Conservation (phyloP, 2,113 vertebrate species). For the Lampris megalopsis region DNA sequence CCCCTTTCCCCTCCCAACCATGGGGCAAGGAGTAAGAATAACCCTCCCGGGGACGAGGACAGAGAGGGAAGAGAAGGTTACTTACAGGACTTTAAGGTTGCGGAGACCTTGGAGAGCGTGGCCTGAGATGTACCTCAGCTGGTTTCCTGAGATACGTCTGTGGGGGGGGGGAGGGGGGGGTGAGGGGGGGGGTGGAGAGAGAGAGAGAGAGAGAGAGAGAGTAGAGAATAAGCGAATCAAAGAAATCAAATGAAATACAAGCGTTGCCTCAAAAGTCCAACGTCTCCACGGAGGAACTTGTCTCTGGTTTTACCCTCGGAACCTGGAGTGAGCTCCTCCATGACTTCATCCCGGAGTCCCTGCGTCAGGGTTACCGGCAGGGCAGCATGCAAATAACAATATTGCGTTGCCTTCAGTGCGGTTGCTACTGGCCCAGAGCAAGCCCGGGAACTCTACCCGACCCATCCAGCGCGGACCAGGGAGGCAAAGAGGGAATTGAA, state of each 20-base stretch:
- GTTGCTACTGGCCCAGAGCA: constrained; percentile 59
- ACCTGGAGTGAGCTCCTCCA: constrained; percentile 53
- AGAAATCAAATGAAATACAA: constrained; percentile 44
- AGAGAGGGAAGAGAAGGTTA: constrained; percentile 58
- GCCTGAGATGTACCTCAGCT: constrained; percentile 89
- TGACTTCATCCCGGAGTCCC: constrained; percentile 68
- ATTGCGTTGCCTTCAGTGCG: constrained; percentile 62
- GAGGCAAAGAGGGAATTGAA: constrained; percentile 60
- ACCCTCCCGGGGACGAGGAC: constrained; percentile 37
- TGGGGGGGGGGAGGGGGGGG: constrained; percentile 66
- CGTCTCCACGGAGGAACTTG: constrained; percentile 47
- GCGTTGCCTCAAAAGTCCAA: constrained; percentile 25
- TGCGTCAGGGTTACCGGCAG: constrained; percentile 62
- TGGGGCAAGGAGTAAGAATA: constrained; percentile 44
- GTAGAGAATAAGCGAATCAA: constrained; percentile 25
- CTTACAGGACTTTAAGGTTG: constrained; percentile 96
- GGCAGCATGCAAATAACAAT: constrained; percentile 73
- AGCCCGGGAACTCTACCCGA: constrained; percentile 64
- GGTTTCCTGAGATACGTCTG: constrained; percentile 96
- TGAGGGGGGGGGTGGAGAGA: constrained; percentile 32
- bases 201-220: constrained; percentile 45
- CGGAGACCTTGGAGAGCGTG: constrained; percentile 90
- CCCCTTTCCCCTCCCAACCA: constrained; percentile 10
- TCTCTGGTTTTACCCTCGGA: constrained; percentile 41
- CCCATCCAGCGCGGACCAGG: constrained; percentile 57